Percentiles rank a stretch among this genome's conserved stretches.
phyloP scores from a whole-genome alignment of 2,888 invertebrate genomes.

The Lacanobia oleracea region DNA sequence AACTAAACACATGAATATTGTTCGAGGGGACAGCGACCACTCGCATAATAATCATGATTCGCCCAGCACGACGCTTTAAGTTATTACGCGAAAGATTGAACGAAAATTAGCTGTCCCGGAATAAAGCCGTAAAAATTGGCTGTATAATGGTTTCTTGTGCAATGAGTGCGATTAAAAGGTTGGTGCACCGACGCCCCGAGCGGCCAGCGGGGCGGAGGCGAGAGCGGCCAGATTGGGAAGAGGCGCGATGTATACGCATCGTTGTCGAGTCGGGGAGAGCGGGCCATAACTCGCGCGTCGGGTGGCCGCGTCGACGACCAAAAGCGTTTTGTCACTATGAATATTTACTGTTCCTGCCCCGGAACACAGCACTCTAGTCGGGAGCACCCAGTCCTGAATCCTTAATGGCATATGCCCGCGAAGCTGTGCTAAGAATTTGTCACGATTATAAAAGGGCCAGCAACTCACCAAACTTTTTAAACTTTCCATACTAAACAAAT shows the following conservation, averaged over 20 bases:
- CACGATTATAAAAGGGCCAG: neutral
- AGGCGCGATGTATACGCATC: conserved; percentile 74
- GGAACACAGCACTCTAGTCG: conserved; percentile 73
- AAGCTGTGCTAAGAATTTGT: conserved; percentile 7
- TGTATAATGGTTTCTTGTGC: conserved; percentile 70
- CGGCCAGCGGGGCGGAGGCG: conserved; percentile 54
- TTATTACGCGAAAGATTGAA: conserved; percentile 83
- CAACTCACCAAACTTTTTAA: neutral
- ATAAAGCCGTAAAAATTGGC: conserved; percentile 78
- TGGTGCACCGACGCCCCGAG: conserved; percentile 68
- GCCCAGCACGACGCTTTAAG: conserved; percentile 84
- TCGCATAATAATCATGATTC: conserved; percentile 83
- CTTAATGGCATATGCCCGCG: conserved; percentile 11
- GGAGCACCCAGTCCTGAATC: conserved; percentile 53
- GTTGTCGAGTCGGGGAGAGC: conserved; percentile 75
- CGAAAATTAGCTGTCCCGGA: conserved; percentile 79
- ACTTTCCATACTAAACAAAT: neutral
- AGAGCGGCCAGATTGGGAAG: conserved; percentile 49
- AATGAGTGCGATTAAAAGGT: conserved; percentile 75
- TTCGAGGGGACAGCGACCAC: conserved; percentile 75
- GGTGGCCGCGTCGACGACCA: conserved; percentile 82
- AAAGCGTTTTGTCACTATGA: conserved; percentile 85
- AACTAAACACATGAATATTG: conserved; percentile 79
- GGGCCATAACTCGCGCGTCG: conserved; percentile 83
- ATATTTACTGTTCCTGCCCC: conserved; percentile 81